Evolutionary conservation across 2,888 invertebrate species (phyloP).

Genomic region (Drosophila greeni): DNA sequence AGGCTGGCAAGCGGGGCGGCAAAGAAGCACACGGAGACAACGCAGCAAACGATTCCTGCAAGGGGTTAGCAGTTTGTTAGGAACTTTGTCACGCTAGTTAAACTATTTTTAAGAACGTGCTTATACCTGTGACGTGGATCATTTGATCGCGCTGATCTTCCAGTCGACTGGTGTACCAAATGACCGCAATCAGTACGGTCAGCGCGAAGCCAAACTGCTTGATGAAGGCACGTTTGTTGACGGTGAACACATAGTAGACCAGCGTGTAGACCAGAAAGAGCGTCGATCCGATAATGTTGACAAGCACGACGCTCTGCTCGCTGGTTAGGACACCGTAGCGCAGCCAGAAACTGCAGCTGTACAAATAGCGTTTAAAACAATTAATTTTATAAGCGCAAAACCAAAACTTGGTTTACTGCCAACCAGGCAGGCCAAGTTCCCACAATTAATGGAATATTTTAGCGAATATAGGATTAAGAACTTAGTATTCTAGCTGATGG

Average conservation of each 20-base stretch:
- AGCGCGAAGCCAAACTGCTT: slow-evolving; percentile 82
- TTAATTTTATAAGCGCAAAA: neutral
- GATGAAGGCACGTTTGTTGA: slow-evolving; percentile 84
- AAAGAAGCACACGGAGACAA: slow-evolving; percentile 88
- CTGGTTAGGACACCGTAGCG: slow-evolving; percentile 87
- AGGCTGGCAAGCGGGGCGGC: slow-evolving; percentile 90
- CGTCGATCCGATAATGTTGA: slow-evolving; percentile 86
- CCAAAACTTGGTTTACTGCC: slow-evolving; percentile 8
- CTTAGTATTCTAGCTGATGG: neutral
- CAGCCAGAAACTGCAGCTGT: slow-evolving; percentile 88
- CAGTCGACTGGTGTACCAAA: slow-evolving; percentile 82
- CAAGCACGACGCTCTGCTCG: slow-evolving; percentile 85
- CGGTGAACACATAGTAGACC: slow-evolving; percentile 86
- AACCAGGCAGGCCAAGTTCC: slow-evolving; percentile 20
- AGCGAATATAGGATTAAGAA: slow-evolving; percentile 1
- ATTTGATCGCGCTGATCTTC: slow-evolving; percentile 80
- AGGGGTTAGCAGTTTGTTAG: slow-evolving; percentile 34
- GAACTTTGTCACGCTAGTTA: neutral
- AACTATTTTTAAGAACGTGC: neutral
- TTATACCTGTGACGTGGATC: slow-evolving; percentile 83
- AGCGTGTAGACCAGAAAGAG: slow-evolving; percentile 85
- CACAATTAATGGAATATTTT: slow-evolving; percentile 4
- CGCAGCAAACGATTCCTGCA: slow-evolving; percentile 84
- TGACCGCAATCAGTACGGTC: slow-evolving; percentile 80
- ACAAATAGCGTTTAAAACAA: slow-evolving; percentile 26